phyloP scores from a whole-genome alignment of 2,888 invertebrate species.

The Patella depressa region DNA sequence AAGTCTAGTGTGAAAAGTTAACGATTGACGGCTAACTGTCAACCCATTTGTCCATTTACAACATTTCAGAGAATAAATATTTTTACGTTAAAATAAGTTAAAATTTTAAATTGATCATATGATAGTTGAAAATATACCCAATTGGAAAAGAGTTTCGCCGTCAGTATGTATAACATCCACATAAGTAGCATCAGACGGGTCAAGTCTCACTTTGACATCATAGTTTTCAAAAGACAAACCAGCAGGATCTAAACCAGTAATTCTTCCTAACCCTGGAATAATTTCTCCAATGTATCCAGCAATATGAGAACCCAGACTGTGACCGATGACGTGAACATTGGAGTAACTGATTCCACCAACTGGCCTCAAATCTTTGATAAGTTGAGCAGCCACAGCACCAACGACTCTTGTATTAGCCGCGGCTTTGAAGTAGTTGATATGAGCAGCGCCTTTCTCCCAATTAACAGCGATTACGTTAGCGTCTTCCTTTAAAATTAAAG shows the following conservation, averaged over 20 bases:
- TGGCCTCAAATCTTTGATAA: slow-evolving; percentile 19
- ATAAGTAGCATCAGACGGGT: slow-evolving; percentile 85
- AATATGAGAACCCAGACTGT: slow-evolving; percentile 13
- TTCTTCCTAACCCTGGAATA: not conserved
- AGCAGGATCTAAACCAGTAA: slow-evolving; percentile 80
- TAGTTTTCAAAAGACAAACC: slow-evolving; percentile 91
- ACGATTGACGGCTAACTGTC: too few relatives aligned
- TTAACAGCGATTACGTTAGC: slow-evolving; percentile 31
- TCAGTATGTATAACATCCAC: slow-evolving; percentile 93
- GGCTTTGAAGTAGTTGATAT: slow-evolving; percentile 32
- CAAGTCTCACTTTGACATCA: slow-evolving; percentile 84
- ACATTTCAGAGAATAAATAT: too few relatives aligned
- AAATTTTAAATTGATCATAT: too few relatives aligned
- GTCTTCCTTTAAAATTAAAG: slow-evolving; percentile 14
- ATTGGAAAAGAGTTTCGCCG: slow-evolving; percentile 63
- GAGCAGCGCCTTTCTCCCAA: slow-evolving; percentile 30
- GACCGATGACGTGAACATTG: slow-evolving; percentile 11
- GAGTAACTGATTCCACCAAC: slow-evolving; percentile 5
- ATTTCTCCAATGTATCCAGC: not conserved
- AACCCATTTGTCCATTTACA: too few relatives aligned
- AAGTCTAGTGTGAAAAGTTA: too few relatives aligned
- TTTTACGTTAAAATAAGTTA: too few relatives aligned
- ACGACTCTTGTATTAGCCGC: slow-evolving; percentile 34
- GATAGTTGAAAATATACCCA: slow-evolving; percentile 8
- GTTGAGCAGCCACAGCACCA: slow-evolving; percentile 28